phyloP scores from a whole-genome alignment of 1,140 invertebrate genomes.

The Ectropis grisescens region DNA sequence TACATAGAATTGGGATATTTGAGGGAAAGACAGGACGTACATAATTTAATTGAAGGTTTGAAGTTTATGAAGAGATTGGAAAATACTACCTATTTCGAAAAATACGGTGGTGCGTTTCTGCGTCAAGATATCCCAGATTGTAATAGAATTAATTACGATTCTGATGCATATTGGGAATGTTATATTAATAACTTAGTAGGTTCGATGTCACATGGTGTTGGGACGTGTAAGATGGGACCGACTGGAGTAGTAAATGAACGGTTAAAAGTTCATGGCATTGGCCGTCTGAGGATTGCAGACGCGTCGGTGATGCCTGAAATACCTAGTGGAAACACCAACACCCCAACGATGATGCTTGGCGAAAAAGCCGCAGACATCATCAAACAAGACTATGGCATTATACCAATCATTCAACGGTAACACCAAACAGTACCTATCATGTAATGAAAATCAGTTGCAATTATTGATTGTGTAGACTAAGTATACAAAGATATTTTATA shows the following conservation, averaged over 20 bases:
- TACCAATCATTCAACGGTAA: too few species aligned
- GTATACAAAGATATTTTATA: too few species aligned
- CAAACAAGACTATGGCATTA: conserved; percentile 61
- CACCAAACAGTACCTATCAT: too few species aligned
- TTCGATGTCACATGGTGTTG: conserved; percentile 87
- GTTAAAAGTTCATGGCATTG: conserved; percentile 76
- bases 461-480: too few species aligned
- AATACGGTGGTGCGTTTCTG: conserved; percentile 30
- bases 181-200: conserved; percentile 76
- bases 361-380: conserved; percentile 73
- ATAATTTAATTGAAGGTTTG: conserved; percentile 46
- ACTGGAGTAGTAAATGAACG: conserved; percentile 75
- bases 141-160: conserved; percentile 69
- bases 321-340: conserved; percentile 72
- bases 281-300: conserved; percentile 78
- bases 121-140: conserved; percentile 61
- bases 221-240: conserved; percentile 87
- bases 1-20: conserved; percentile 76
- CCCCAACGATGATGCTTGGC: conserved; percentile 73
- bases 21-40: conserved; percentile 58
- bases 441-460: too few species aligned
- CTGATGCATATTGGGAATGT: conserved; percentile 81
- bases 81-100: conserved; percentile 38
- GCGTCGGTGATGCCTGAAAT: conserved; percentile 80
- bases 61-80: conserved; percentile 34